Base-by-base conservation (phyloP, 2,888 invertebrate species). In the Meteorus cinctellus region DNA sequence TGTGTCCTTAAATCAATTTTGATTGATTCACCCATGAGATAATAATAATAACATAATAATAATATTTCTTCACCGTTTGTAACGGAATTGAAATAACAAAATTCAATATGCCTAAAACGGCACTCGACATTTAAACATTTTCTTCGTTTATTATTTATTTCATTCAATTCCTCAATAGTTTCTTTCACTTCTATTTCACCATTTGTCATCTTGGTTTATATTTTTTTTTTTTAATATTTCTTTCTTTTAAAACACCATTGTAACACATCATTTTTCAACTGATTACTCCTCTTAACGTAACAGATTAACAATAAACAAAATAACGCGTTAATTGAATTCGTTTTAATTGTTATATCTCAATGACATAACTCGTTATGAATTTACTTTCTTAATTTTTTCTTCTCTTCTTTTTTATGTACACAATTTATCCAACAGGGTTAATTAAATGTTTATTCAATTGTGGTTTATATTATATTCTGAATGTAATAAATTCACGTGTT, bases 1-100 rank as follows among this genome's bases (percentile, higher is more conserved):
- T 78, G 77, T 78, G 76, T 80, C 76, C 85, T 86, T 83, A 85
- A 85, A 86, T 86, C 86, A 86, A 85, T 86, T 86, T 86, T 86
- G 84, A 86, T 86, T 86, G 84, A 86, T 86, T 84, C 84, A 84
- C 78, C 80, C 80, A 79, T 77, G 77, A 60, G 72, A 74, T 36
- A 72, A 70, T 71, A 75, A 80, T 27, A 71, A 41, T 12, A 41
- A 75, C 31, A 60, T 77, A 79, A 77, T 78, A 75, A 41, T 41
- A 41, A 41, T 41, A 41, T 72, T 34, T 65, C n/a, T 16, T 41
- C 5, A 27, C 14, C 29, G 41, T 60, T 34, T 51, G 68, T 60
- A 67, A 66, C 55, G 34, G 63, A 66, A 55, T 16, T 27, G 27
- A 60, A 67, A 72, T 65, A 63, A 75, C 60, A 27, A 66, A 63